Conservation (phyloP, 2,113 vertebrate genomes). For the Porphyrio hochstetteri region DNA sequence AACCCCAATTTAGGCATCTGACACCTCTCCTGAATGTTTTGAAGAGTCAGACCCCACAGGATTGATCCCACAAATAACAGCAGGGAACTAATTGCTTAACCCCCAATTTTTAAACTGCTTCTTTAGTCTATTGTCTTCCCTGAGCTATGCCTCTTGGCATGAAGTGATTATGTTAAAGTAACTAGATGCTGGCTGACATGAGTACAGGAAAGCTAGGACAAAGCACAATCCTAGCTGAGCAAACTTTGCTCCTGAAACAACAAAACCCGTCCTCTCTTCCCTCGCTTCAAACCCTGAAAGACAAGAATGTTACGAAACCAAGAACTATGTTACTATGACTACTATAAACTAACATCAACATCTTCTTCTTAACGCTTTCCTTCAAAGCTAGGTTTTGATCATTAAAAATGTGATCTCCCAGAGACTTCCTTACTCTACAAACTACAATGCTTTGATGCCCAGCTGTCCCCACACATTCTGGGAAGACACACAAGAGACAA, state of each 20-base stretch:
- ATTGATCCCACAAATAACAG: not conserved
- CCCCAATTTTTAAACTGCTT: not conserved
- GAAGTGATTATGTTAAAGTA: not conserved
- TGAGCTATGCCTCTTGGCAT: not conserved
- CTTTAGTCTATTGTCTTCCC: not conserved
- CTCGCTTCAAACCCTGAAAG: not conserved
- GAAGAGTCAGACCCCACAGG: not conserved
- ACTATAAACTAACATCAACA: not conserved
- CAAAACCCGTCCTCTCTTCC: not conserved
- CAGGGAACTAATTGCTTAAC: not conserved
- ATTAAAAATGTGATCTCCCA: too few species aligned
- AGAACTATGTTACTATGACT: slow-evolving; percentile 28
- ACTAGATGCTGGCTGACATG: not conserved
- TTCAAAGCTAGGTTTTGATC: not conserved
- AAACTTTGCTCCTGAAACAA: not conserved
- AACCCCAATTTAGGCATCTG: not conserved
- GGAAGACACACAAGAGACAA: not conserved
- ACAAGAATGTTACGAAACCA: not conserved
- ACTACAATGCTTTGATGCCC: not conserved
- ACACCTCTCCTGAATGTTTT: not conserved
- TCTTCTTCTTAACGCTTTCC: not conserved
- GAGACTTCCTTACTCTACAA: too few species aligned
- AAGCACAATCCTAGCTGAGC: not conserved
- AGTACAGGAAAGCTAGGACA: not conserved
- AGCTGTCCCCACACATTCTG: fast-evolving